These are phyloP conservation scores for Anguilla anguilla DNA, from an alignment of 2,797 vertebrate genomes.

Conservation along the genomic window DNA sequence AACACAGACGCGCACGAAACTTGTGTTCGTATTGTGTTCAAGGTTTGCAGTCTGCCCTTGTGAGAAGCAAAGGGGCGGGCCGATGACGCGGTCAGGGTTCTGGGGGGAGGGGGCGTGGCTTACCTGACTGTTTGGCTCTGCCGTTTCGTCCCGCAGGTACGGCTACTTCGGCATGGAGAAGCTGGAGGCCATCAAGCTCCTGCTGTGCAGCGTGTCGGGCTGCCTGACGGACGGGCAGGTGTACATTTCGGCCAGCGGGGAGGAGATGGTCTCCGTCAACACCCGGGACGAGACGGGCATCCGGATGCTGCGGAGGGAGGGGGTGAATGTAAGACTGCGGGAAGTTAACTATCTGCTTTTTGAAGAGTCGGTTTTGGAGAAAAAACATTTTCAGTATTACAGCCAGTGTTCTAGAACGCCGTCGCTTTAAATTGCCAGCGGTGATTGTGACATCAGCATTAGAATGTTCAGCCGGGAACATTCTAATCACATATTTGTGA, in stretches of 20 bases:
- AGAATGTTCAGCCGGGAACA: too few species aligned
- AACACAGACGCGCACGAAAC: too few species aligned
- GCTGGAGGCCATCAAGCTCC: constrained; percentile 78
- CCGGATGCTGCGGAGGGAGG: constrained; percentile 71
- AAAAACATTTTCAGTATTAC: too few species aligned
- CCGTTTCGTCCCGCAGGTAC: constrained; percentile 68
- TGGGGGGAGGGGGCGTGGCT: not conserved
- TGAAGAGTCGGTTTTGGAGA: too few species aligned
- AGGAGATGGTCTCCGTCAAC: constrained; percentile 81
- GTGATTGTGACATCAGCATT: too few species aligned
- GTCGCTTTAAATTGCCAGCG: too few species aligned
- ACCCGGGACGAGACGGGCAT: constrained; percentile 77
- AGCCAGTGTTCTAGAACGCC: too few species aligned
- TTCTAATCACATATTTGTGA: too few species aligned
- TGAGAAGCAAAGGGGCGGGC: not conserved
- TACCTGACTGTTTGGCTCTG: not conserved
- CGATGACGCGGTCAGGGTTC: not conserved
- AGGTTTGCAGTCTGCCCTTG: too few species aligned
- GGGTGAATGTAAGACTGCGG: constrained; percentile 74
- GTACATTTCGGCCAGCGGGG: constrained; percentile 71
- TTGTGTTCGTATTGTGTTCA: too few species aligned
- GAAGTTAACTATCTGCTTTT: too few species aligned
- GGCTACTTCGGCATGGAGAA: constrained; percentile 87
- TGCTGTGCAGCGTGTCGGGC: constrained; percentile 84
- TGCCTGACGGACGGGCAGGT: constrained; percentile 84